Evolutionary conservation across 1,140 invertebrate genomes (phyloP).

Genomic region (Ooceraea biroi): DNA sequence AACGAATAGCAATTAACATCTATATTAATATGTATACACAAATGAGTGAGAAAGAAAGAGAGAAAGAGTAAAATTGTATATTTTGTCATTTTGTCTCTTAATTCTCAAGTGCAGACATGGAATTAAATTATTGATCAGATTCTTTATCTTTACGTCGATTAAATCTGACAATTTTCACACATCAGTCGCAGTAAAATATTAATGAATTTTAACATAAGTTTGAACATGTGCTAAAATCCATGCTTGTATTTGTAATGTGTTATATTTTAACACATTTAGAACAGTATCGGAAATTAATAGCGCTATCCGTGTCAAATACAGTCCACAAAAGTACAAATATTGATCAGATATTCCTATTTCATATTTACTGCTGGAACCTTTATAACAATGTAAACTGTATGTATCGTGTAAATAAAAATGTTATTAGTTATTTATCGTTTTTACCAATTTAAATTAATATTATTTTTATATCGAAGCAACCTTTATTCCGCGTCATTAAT

Average conservation of each 20-base stretch:
- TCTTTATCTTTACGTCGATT: neutral
- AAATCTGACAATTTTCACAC: neutral
- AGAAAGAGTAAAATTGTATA: neutral
- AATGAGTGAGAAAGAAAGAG: neutral
- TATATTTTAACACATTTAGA: constrained; percentile 37
- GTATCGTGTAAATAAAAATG: constrained; percentile 39
- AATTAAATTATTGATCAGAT: neutral
- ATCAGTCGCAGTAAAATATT: neutral
- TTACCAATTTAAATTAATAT: constrained; percentile 7
- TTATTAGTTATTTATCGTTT: constrained; percentile 18
- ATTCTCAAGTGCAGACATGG: constrained; percentile 16
- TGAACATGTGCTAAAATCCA: constrained; percentile 3
- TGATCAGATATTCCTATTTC: constrained; percentile 24
- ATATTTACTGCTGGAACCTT: constrained; percentile 4
- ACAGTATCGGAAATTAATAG: constrained; percentile 4
- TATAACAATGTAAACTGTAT: constrained; percentile 7
- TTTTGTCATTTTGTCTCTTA: constrained; percentile 17
- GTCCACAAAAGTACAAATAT: constrained; percentile 42
- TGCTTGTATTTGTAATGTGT: neutral
- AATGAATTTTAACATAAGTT: neutral
- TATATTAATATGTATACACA: constrained; percentile 17
- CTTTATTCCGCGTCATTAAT: constrained; percentile 29
- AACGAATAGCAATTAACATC: neutral
- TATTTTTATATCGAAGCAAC: constrained; percentile 1
- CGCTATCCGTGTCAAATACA: neutral